phyloP scores from a whole-genome alignment of 2,113 vertebrate genomes.

The Mus musculus region GRCm39 chr12:68996001-68996500 shows the following conservation, averaged over 20 bases:
- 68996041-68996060: not conserved
- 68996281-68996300: not conserved
- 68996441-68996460: not conserved
- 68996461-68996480: too few relatives aligned
- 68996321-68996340: not conserved
- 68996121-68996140: not conserved
- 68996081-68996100: not conserved
- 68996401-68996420: not conserved
- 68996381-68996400: not conserved
- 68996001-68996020: not conserved
- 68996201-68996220: not conserved
- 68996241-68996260: not conserved
- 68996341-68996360: not conserved
- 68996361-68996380: not conserved
- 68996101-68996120: not conserved
- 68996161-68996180: not conserved
- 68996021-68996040: not conserved
- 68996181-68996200: not conserved
- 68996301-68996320: not conserved
- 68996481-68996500: too few relatives aligned
- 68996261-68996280: not conserved
- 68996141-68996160: not conserved
- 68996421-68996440: constrained; percentile 42
- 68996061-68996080: not conserved
- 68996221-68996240: not conserved